Evolutionary conservation across 2,113 vertebrate genomes (phyloP).

Genomic region (Lota lota): DNA sequence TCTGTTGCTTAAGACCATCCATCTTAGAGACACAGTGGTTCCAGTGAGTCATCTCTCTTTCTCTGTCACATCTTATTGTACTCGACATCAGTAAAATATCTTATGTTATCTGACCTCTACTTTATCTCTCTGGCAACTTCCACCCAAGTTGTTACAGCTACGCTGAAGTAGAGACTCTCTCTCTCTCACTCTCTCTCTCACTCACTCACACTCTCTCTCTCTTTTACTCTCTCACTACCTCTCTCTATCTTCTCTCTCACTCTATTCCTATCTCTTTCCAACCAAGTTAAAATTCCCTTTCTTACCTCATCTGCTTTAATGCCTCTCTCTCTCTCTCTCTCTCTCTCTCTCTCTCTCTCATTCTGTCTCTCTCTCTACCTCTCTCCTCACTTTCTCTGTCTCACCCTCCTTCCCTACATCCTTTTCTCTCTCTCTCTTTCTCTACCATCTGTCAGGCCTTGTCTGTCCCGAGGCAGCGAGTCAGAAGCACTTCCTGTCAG

Average conservation of each 20-base stretch:
- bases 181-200: no score
- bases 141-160: constrained; percentile 10
- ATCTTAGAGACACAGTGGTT: not conserved
- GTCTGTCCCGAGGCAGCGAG: constrained; percentile 55
- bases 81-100: not conserved
- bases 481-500: constrained; percentile 29
- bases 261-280: no score
- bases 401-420: constrained; percentile 9
- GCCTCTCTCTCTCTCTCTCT: constrained; percentile 10
- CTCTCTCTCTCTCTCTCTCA: not conserved
- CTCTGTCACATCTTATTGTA: constrained; percentile 17
- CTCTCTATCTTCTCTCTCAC: not conserved
- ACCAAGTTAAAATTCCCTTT: not conserved
- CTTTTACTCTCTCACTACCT: constrained; percentile 3
- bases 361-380: not conserved
- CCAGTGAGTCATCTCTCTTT: constrained; percentile 16
- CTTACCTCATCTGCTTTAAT: not conserved
- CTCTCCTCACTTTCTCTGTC: not conserved
- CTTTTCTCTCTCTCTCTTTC: constrained; percentile 7
- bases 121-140: not conserved
- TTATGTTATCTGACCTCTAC: not conserved
- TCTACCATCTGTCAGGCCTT: constrained; percentile 52
- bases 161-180: no score
- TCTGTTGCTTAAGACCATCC: not conserved
- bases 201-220: no score